These are phyloP conservation scores for Struthidea cinerea DNA, from an alignment of 2,113 vertebrate species.

Conservation along the genomic window DNA sequence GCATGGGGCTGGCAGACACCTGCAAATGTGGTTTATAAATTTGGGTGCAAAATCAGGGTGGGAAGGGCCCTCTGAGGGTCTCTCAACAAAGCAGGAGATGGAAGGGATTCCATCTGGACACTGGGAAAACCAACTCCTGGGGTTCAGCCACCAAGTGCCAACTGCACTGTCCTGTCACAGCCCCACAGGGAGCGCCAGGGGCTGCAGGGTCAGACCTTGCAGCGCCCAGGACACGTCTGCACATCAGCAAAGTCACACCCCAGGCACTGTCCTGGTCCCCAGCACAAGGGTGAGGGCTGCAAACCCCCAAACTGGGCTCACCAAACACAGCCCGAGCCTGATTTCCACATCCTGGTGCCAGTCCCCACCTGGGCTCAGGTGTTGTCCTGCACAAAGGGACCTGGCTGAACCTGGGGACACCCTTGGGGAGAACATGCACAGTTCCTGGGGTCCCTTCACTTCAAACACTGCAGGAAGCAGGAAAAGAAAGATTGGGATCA, in stretches of 20 bases:
- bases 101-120: neutral
- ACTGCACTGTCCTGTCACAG: neutral
- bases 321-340: fast-evolving
- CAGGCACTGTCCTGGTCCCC: fast-evolving
- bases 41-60: neutral
- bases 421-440: neutral
- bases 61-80: neutral
- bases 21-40: neutral
- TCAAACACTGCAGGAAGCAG: neutral
- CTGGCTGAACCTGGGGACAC: neutral
- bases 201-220: neutral
- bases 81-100: neutral
- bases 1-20: neutral
- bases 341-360: fast-evolving
- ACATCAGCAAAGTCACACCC: neutral
- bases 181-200: neutral
- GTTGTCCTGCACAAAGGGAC: neutral
- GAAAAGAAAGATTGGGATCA: neutral
- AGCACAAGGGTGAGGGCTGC: fast-evolving
- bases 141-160: neutral
- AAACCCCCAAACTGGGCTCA: fast-evolving
- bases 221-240: neutral
- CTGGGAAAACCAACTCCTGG: neutral
- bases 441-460: neutral
- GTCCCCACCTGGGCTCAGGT: neutral